Base-by-base conservation (phyloP, 2,797 vertebrate species). In the Alosa sapidissima region DNA sequence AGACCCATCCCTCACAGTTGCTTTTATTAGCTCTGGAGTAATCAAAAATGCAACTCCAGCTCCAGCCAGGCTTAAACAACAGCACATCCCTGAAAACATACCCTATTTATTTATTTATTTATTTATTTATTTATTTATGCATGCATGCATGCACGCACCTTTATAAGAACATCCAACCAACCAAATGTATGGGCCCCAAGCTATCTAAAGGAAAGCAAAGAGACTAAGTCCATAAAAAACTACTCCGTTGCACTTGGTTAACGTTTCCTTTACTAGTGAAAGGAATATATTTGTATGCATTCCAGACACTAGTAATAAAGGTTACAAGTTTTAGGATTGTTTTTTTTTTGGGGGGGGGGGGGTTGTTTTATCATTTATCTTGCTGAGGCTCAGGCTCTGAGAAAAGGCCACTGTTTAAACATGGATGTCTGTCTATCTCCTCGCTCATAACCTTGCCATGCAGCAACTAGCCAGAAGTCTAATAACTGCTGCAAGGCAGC, bases 21-120 rank as follows among this genome's bases (percentile, higher is more conserved):
- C 72, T 82, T 85, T 78, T 84, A 83, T 84, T 88, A 85, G 45
- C 75, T 85, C 60, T 78, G 54, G 75, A 86, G 75, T 85, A 84
- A 84, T 85, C 54, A 84, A 85, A 85, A 81, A 85, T 84, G 48
- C 78, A 85, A 62, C 60, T 85, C 52, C 62, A 54, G 82, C 78
- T 47, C 72, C 83, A 83, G 85, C 58, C 58, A 81, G 82, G 85
- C 75, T 48, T 54, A 52, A 84, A 83, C 85, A 81, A 55, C 75
- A 58, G 5, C 24, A 60, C 72, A 47, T 72, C 54, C 81, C 52
- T 24, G 65, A 82, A 21, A 78, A 78, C 5, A 54, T 81, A 55
- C 84, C 82, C 82, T 28, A 72, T 81, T 72, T 78, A n/a, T 55
- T 72, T 47, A 60, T 7, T 45, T 52, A 6, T 19, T 21, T 36